Base-by-base conservation (phyloP, 2,797 vertebrate genomes). In the Aythya fuligula region DNA sequence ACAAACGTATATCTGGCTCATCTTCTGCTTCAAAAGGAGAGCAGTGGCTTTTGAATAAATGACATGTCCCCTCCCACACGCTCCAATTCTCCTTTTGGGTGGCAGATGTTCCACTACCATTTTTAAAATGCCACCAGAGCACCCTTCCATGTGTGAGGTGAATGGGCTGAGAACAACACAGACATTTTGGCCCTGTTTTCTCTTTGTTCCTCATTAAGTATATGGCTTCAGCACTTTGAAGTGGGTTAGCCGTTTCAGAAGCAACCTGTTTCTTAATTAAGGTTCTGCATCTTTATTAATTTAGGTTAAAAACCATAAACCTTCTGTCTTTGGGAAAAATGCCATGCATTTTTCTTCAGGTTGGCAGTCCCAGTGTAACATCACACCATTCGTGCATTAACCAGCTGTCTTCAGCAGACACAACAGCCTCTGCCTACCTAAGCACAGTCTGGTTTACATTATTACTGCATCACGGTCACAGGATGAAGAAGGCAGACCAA, bases 191-290 rank as follows among this genome's bases (percentile, higher is more conserved):
- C 81, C 86, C 57, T 71, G 69, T 82, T 91, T 85, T 95, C 70
- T 57, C 72, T 92, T 96, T 95, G 93, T 92, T 96, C 78, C n/a
- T 75, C 78, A 64, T 70, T 49, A 88, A 85, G 57, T 62, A 8
- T 25, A 70, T 1, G 2, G 81, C 70, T 93, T 76, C 86, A 80
- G 75, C 78, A 80, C 75, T 95, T 97, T 95, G 95, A 95, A 95
- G 93, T 83, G 75, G 71, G 41, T 64, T 80, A 62, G 84, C 81
- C 80, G 66, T 56, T 87, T 64, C 86, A 94, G 89, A 93, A 90
- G 58, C 38, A 95, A 92, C 94, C 58, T 75, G 75, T 62, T 94
- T 67, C 90, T 94, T 95, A 94, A 96, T 93, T 96, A 95, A 96
- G 21, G 41, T 73, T 72, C 86, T 85, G 57, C 65, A 82, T 82